A percentile compares a stretch with the other conserved stretches of the same genome.
Evolutionary conservation across 2,113 vertebrate genomes (phyloP).

Genomic region (Morone saxatilis): DNA sequence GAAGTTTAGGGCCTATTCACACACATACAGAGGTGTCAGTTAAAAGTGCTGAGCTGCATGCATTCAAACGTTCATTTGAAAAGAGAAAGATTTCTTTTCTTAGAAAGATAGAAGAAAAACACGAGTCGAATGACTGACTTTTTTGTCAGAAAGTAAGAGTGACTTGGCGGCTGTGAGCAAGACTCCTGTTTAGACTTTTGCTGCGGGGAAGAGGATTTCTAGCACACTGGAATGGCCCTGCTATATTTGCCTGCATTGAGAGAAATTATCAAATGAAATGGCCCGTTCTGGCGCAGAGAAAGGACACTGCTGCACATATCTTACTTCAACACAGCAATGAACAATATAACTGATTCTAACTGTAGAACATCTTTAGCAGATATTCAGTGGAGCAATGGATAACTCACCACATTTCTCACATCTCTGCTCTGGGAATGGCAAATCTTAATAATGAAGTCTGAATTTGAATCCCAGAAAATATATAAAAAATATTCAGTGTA

Average conservation of each 20-base stretch:
- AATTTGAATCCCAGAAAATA: not conserved
- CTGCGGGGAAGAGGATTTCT: constrained; percentile 31
- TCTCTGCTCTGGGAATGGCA: not conserved
- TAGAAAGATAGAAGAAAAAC: constrained; percentile 73
- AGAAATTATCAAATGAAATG: constrained; percentile 48
- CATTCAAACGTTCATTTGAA: constrained; percentile 74
- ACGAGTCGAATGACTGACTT: constrained; percentile 78
- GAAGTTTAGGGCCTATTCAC: constrained; percentile 85
- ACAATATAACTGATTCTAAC: constrained; percentile 1
- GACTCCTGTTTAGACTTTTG: constrained; percentile 38
- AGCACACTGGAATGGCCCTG: constrained; percentile 31
- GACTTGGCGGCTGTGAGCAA: constrained; percentile 50
- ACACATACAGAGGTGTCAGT: constrained; percentile 82
- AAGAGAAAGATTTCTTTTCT: constrained; percentile 73
- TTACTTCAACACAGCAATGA: not conserved
- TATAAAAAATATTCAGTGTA: not conserved
- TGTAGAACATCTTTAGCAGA: not conserved
- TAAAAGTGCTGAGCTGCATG: constrained; percentile 79
- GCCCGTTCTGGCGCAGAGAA: constrained; percentile 10
- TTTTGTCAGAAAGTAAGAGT: constrained; percentile 76
- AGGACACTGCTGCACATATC: not conserved
- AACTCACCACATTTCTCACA: not conserved
- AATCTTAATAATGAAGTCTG: not conserved
- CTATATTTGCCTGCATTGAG: constrained; percentile 16
- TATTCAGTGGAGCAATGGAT: constrained; percentile 3